A percentile compares a stretch with the other conserved stretches of the same genome.
Conservation (phyloP, 2,797 vertebrate genomes). For the Chromis chromis region DNA sequence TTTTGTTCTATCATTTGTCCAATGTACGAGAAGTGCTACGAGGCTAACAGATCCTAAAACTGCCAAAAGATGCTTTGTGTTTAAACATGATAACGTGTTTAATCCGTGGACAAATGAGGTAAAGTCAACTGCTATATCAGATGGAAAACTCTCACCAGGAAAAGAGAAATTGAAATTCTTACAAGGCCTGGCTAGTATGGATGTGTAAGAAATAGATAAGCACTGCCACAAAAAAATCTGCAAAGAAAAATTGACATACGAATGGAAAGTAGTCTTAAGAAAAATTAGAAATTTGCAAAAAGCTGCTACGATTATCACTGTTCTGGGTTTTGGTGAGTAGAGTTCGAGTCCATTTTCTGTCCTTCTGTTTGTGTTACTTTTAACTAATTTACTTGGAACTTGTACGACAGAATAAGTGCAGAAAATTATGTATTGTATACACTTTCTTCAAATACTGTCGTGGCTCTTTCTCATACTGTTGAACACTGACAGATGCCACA, state of each 20-base stretch:
- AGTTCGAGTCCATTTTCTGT: constrained; percentile 32
- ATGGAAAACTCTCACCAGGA: constrained; percentile 10
- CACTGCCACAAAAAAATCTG: constrained; percentile 20
- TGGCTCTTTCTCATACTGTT: constrained; percentile 26
- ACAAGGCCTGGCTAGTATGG: constrained; percentile 9
- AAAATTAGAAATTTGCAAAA: constrained; percentile 41
- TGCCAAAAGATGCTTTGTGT: constrained; percentile 14
- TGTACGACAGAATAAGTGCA: background rate
- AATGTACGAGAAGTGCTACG: constrained; percentile 35
- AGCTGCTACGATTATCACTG: constrained; percentile 47
- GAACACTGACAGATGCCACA: constrained; percentile 13
- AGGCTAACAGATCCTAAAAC: constrained; percentile 11
- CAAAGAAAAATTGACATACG: constrained; percentile 20
- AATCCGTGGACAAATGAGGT: constrained; percentile 3
- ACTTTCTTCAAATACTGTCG: constrained; percentile 40
- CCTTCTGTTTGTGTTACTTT: constrained; percentile 26
- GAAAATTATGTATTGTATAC: constrained; percentile 23
- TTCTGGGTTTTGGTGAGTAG: constrained; percentile 33
- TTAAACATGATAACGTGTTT: constrained; percentile 15
- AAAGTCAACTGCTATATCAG: constrained; percentile 12
- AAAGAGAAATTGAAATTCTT: constrained; percentile 17
- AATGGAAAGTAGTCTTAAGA: constrained; percentile 21
- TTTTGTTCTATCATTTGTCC: constrained; percentile 5
- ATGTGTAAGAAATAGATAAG: constrained; percentile 17
- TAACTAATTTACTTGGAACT: too few relatives aligned